phyloP scores from a whole-genome alignment of 2,113 vertebrate species.

The Scortum barcoo region DNA sequence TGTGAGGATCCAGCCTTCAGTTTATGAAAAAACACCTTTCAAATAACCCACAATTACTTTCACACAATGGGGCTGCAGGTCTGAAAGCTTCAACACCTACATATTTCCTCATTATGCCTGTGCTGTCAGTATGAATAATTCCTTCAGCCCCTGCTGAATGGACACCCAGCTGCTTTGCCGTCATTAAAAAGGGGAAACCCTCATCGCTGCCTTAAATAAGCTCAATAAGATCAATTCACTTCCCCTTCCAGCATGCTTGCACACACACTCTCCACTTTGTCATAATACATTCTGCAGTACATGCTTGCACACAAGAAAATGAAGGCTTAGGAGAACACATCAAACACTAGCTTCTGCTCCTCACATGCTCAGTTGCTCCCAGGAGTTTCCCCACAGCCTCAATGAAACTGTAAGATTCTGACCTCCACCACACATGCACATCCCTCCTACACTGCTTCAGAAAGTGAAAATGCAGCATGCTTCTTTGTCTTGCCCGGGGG shows the following conservation, averaged over 20 bases:
- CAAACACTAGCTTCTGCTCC: neutral
- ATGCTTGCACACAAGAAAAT: neutral
- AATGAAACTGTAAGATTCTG: conserved; percentile 36
- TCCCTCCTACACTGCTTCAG: conserved; percentile 49
- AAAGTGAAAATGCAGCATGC: conserved; percentile 48
- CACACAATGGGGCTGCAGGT: neutral
- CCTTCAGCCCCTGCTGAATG: conserved; percentile 23
- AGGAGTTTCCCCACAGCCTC: conserved; percentile 5
- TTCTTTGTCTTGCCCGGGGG: conserved; percentile 49
- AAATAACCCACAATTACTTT: neutral
- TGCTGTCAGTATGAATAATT: conserved; percentile 1
- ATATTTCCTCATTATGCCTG: neutral
- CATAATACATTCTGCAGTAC: conserved; percentile 5
- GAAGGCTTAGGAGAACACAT: neutral
- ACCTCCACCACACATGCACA: conserved; percentile 30
- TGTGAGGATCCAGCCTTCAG: neutral
- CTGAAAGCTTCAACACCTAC: neutral
- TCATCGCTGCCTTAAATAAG: conserved; percentile 1
- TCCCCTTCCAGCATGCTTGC: neutral
- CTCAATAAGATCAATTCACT: conserved; percentile 4
- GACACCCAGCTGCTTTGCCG: neutral
- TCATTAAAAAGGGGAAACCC: conserved; percentile 36
- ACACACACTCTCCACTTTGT: neutral
- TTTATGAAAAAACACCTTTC: neutral
- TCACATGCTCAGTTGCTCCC: conserved; percentile 15